These are phyloP conservation scores for Calonectris borealis DNA, from an alignment of 2,113 vertebrate species.

Conservation along the genomic window DNA sequence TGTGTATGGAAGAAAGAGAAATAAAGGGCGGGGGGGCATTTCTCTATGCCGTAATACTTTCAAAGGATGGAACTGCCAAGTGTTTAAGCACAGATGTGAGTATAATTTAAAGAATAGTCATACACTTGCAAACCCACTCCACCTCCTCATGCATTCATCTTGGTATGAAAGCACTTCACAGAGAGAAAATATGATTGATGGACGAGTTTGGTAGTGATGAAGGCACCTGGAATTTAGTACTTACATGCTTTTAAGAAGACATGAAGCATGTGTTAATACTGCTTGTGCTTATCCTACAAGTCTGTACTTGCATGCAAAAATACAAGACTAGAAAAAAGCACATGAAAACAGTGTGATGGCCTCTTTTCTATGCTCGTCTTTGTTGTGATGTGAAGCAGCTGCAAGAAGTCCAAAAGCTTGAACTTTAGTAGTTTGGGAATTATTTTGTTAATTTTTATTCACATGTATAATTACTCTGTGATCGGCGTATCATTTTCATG, in stretches of 20 bases:
- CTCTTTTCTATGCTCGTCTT: background rate
- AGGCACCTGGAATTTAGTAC: background rate
- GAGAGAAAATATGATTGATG: background rate
- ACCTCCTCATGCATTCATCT: background rate
- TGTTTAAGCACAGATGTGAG: background rate
- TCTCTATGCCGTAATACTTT: background rate
- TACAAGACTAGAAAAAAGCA: background rate
- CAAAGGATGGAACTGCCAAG: background rate
- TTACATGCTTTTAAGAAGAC: background rate
- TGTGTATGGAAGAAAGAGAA: background rate
- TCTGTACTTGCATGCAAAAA: background rate
- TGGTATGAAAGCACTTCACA: background rate
- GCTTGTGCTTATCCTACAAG: background rate
- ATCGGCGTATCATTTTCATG: background rate
- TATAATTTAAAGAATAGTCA: background rate
- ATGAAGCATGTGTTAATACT: background rate
- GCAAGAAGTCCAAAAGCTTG: background rate
- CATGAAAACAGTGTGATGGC: background rate
- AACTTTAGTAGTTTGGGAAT: background rate
- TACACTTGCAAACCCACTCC: background rate
- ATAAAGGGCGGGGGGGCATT: background rate
- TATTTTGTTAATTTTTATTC: background rate
- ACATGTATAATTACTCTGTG: background rate
- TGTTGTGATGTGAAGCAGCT: background rate
- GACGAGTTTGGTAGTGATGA: background rate